Evolutionary conservation across 2,113 vertebrate genomes (phyloP), one percentile per base, ranked within the genome.

Genomic region (Corythornis madagascariensis): DNA sequence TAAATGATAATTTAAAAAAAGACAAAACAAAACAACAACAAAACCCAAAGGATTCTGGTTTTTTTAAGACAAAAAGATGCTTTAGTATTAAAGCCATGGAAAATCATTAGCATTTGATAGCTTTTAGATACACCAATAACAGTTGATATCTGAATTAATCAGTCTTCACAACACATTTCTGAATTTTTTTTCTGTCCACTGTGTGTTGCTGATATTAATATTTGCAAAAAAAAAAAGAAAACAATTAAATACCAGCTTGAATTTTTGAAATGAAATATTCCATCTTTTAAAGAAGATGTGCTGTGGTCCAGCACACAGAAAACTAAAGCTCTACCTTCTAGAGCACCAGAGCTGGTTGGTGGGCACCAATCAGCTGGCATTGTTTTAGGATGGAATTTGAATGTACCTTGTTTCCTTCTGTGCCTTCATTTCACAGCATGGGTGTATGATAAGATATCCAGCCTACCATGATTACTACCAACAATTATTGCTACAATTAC

Each of bases 111-210:
- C 48, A 43, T 56, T 74, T 35, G 10, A n/a, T n/a, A 48, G 11
- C 14, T 74, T 85, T 50, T n/a, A 63, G 21, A 42, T 56, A 24
- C 61, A 19, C 1, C 42, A 65, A 4, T 71, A 73, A 26, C 12
- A 66, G 7, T 4, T 81, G 29, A 16, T 6, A 61, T 35, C 6
- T 57, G 43, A 64, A 31, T 76, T 59, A 71, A 40, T 35, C 83
- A 80, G 21, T 57, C 5, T 61, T 92, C 61, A 17, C 7, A 70
- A 40, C 3, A 70, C 3, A 3, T 4, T 65, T 74, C 29, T 48
- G 16, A 85, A 0, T 1, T 18, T 50, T 1, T 24, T 50, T 72
- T 53, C 13, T 42, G 19, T 77, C 12, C 2, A 48, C 7, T 73
- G 9, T 70, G 9, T 33, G 35, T 67, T 72, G 55, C 6, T 48